Evolutionary conservation across 2,797 vertebrate species (phyloP), one percentile per base, ranked within the genome.

Genomic region (Oreonectes daqikongensis): DNA sequence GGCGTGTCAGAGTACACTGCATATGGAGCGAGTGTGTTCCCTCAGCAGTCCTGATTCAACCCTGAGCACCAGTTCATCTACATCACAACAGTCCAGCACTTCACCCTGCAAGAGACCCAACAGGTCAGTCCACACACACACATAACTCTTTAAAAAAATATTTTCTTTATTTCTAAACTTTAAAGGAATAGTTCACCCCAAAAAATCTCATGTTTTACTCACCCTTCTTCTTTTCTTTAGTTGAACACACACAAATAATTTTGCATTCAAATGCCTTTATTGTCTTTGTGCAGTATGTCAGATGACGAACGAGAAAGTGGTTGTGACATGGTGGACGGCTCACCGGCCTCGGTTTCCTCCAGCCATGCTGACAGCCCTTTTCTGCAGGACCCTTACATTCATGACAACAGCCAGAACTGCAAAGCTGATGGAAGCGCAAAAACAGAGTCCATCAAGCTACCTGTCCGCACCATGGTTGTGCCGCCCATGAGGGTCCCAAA

Each of bases 41-140:
- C 90, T 99, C 77, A 99, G 97, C 86, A 99, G 98, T 84, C 97
- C 98, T 0, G 96, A 99, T 68, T 98, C 97, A 86, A 97, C 96
- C 0, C 92, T 99, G 83, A 99, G 98, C 85, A 97, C 95, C 72
- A 98, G 96, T 85, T 98, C 97, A 61, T 94, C 93, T 8, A 86
- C 90, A 74, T 99, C 97, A 0, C 93, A 91, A 53, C 95, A 95
- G 81, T 98, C 96, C 84, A 98, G 95, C 85, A 91, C 93, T 0
- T 98, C 96, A 28, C 96, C 95, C 66, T 96, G 96, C 90, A 99
- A 98, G 87, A 95, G 96, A 86, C 92, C 94, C 35, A 96, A 95
- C 93, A 99, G 98, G 98, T 99, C 91, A 22, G n/a, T 35, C 67
- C n/a, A 64, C 20, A 22, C 48, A 59, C 28, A 44, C 17, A 55